A percentile compares a stretch with the other conserved stretches of the same genome.
These are phyloP conservation scores for Scaptomyza cyrtandrae DNA, from an alignment of 2,888 invertebrate genomes.

Conservation along the genomic window DNA sequence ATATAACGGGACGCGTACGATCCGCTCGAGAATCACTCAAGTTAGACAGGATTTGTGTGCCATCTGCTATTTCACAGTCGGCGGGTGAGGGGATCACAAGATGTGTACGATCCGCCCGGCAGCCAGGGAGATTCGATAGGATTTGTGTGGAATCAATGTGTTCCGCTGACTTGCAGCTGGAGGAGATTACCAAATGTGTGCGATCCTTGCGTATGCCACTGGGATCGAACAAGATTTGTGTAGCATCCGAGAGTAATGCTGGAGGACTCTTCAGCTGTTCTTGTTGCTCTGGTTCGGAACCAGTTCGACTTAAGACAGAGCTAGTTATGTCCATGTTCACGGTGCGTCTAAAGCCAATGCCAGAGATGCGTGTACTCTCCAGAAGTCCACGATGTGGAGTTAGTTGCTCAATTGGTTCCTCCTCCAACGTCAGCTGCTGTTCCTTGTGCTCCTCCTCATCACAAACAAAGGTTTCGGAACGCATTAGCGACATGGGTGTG, in stretches of 20 bases:
- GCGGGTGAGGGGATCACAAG: conserved; percentile 2
- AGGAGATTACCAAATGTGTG: conserved; percentile 10
- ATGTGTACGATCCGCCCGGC: conserved; percentile 20
- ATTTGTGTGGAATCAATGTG: conserved; percentile 27
- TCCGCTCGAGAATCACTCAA: conserved; percentile 2
- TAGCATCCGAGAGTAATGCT: conserved; percentile 6
- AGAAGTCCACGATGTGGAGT: conserved; percentile 14
- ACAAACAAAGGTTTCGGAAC: conserved; percentile 83
- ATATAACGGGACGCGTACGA: conserved; percentile 21
- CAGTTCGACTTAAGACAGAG: conserved; percentile 1
- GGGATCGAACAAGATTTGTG: background rate
- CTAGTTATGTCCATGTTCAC: conserved; percentile 36
- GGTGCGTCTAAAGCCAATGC: conserved; percentile 55
- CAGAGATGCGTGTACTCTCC: conserved; percentile 52
- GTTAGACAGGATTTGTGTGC: conserved; percentile 27
- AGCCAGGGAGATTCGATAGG: background rate
- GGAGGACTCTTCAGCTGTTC: background rate
- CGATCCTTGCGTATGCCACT: conserved; percentile 5
- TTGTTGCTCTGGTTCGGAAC: background rate
- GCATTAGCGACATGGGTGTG: conserved; percentile 70
- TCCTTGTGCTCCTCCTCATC: conserved; percentile 64
- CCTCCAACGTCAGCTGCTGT: conserved; percentile 5
- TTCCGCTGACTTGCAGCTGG: background rate
- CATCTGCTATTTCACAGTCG: conserved; percentile 10
- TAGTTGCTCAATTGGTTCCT: background rate